These are phyloP conservation scores for Grammomys surdaster DNA, from an alignment of 2,113 vertebrate genomes.

Conservation along the genomic window DNA sequence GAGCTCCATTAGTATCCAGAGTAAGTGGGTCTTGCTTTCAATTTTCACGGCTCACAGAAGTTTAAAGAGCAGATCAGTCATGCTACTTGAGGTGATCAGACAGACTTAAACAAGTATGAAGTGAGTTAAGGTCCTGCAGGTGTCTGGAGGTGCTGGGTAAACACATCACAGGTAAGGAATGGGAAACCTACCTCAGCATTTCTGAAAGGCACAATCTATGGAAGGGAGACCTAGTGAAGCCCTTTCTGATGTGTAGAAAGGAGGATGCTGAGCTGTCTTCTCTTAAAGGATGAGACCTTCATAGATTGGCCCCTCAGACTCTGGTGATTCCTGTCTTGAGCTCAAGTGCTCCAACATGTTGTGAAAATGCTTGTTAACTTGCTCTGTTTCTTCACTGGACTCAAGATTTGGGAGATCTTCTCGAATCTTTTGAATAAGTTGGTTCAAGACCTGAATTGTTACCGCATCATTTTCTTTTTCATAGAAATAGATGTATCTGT, in stretches of 20 bases:
- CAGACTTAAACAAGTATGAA: slow-evolving; percentile 80
- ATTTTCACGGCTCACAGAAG: slow-evolving; percentile 75
- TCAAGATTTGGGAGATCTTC: slow-evolving; percentile 99
- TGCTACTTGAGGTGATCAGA: slow-evolving; percentile 82
- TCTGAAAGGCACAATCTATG: slow-evolving; percentile 90
- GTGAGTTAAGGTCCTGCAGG: slow-evolving; percentile 82
- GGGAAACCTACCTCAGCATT: slow-evolving; percentile 86
- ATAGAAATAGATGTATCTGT: slow-evolving; percentile 99
- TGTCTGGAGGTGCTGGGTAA: slow-evolving; percentile 86
- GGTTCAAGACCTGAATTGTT: slow-evolving; percentile 98
- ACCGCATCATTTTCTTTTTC: slow-evolving; percentile 99
- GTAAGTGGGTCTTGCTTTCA: slow-evolving; percentile 53
- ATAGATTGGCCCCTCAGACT: slow-evolving; percentile 96
- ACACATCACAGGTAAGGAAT: slow-evolving; percentile 80
- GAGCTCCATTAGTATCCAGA: slow-evolving; percentile 58
- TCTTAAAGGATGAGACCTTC: slow-evolving; percentile 92
- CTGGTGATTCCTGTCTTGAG: slow-evolving; percentile 95
- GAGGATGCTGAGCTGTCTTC: slow-evolving; percentile 66
- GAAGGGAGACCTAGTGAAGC: slow-evolving; percentile 80
- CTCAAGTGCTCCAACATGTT: slow-evolving; percentile 99
- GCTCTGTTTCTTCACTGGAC: slow-evolving; percentile 98
- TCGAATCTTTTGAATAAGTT: slow-evolving; percentile 98
- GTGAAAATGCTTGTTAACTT: slow-evolving; percentile 99
- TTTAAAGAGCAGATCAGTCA: slow-evolving; percentile 82
- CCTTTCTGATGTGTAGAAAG: slow-evolving; percentile 74